These are phyloP conservation scores for Enteromius radiatus DNA, from an alignment of 2,797 vertebrate species.

Conservation along the genomic window DNA sequence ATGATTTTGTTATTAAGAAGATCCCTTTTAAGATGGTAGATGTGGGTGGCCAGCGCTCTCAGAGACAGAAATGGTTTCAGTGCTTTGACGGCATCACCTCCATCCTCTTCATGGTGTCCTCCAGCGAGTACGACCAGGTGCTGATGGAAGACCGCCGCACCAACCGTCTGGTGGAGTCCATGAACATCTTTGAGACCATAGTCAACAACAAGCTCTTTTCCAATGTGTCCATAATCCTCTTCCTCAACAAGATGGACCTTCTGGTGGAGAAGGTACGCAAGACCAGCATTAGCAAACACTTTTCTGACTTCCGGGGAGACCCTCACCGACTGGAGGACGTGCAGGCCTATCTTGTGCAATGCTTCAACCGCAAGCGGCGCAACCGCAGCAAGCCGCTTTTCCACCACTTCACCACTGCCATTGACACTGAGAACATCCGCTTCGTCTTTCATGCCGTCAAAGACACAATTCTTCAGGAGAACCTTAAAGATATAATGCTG, in stretches of 20 bases:
- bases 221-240: conserved; percentile 96
- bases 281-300: conserved; percentile 92
- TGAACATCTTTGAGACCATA: conserved; percentile 99
- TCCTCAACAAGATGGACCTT: conserved; percentile 97
- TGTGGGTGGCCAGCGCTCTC: conserved; percentile 93
- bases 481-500: conserved; percentile 97
- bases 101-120: conserved; percentile 96
- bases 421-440: conserved; percentile 97
- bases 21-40: conserved; percentile 99
- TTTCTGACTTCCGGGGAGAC: conserved; percentile 91
- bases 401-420: conserved; percentile 97
- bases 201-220: conserved; percentile 99
- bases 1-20: conserved; percentile 96
- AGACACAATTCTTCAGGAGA: conserved; percentile 97
- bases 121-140: conserved; percentile 94
- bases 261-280: conserved; percentile 91
- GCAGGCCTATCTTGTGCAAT: conserved; percentile 93
- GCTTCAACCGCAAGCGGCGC: conserved; percentile 91
- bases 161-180: conserved; percentile 93
- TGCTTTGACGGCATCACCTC: conserved; percentile 97
- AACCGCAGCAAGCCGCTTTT: conserved; percentile 92
- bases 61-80: conserved; percentile 98
- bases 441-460: conserved; percentile 97
- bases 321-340: conserved; percentile 88
- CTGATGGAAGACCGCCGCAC: conserved; percentile 96